Evolutionary conservation across 2,113 vertebrate species (phyloP).

Genomic region (Mesitornis unicolor): DNA sequence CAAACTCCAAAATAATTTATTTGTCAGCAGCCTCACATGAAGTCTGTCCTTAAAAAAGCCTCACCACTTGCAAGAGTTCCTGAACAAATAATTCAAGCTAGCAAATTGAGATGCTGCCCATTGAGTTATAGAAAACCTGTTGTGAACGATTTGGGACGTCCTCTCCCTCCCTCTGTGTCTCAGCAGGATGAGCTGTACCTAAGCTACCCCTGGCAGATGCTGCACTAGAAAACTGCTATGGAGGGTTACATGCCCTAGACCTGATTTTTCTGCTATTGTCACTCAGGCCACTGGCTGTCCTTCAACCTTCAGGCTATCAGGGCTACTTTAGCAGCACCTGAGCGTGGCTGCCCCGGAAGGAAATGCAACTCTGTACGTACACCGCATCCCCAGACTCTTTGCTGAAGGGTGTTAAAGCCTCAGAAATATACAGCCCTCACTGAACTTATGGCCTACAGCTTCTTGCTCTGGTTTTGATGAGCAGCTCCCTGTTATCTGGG

Average conservation of each 20-base stretch:
- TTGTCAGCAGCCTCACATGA: not conserved
- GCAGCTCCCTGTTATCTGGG: not conserved
- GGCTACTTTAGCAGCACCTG: not conserved
- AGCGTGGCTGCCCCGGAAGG: accelerated
- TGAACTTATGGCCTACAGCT: not conserved
- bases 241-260: not conserved
- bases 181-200: not conserved
- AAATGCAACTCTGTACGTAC: accelerated
- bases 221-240: not conserved
- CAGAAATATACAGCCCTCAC: not conserved
- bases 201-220: not conserved
- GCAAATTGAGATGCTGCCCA: not conserved
- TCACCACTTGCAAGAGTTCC: not conserved
- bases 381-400: not conserved
- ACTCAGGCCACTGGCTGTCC: not conserved
- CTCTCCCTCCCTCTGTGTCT: not conserved
- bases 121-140: not conserved
- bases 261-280: not conserved
- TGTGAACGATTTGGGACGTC: not conserved
- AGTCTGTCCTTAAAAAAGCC: not conserved
- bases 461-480: not conserved
- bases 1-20: not conserved
- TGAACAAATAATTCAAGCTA: not conserved
- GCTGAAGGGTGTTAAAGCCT: not conserved
- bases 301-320: not conserved